Base-by-base conservation (phyloP, 2,888 invertebrate species). In the Parochlus steinenii region DNA sequence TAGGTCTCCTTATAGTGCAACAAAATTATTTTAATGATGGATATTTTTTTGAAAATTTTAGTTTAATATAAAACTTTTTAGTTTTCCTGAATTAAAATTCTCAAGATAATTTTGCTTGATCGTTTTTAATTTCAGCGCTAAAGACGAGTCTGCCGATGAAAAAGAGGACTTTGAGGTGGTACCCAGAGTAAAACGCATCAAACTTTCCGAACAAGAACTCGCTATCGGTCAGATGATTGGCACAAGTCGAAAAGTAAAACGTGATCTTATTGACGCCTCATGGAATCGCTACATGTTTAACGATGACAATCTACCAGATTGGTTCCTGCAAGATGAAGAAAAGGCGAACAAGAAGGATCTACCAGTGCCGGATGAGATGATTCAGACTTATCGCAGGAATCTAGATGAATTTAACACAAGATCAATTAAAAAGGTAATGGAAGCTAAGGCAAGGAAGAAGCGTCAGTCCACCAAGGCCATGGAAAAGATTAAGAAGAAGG, bases 401-500 rank as follows among this genome's bases (percentile, higher is more conserved):
- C 59, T 81, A 10, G 69, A 77, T 53, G 93, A 90, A 44, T 73
- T 98, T 24, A 89, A 98, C 58, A 82, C 81, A 0, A 69, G 92
- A 41, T 92, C 98, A 10, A 92, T 97, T 41, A 98, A 97, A 63
- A 98, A 98, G 61, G 85, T 98, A 0, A 73, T 92, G 45, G 93
- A 99, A 63, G 98, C 98, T 0, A 97, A 92, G 61, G 90, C 92
- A 1, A 74, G 98, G 37, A 98, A 97, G 70, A 92, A 93, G 76
- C 79, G 76, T 58, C 79, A 89, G 44, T 77, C 82, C 42, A 55
- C 83, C 39, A 79, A 74, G 50, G 80, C 81, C 53, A 60, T 97
- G 61, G 87, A 90, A 44, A 86, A 81, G 49, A 93, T 92, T 0
- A 85, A 90, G 63, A 97, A 97, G 64, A 89, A 86, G 61, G 83